A percentile compares a stretch with the other conserved stretches of the same genome.
These are phyloP conservation scores for Alaudala cheleensis DNA, from an alignment of 2,113 vertebrate genomes.

Conservation along the genomic window DNA sequence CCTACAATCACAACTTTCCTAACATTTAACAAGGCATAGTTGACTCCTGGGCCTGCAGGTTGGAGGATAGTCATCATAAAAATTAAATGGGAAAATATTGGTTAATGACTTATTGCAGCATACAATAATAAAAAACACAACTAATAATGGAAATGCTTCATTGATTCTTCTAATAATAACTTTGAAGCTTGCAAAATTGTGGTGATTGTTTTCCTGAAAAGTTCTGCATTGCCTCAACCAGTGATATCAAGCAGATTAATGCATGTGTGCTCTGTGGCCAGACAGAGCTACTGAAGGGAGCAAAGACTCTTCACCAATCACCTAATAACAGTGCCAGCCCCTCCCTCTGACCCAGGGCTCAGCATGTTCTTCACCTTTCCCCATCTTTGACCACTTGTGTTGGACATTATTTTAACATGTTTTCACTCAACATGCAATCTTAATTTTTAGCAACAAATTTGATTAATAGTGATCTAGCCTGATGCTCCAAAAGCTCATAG, in stretches of 20 bases:
- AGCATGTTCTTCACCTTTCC: background rate
- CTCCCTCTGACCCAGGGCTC: background rate
- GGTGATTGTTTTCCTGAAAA: background rate
- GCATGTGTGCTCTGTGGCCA: background rate
- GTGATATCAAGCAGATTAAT: background rate
- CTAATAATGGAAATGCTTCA: background rate
- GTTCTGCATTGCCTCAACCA: rapidly evolving
- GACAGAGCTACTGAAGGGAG: background rate
- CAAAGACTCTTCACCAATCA: background rate
- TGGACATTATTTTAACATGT: background rate
- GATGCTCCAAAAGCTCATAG: background rate
- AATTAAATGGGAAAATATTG: background rate
- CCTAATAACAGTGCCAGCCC: background rate
- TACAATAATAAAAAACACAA: background rate
- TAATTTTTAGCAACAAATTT: background rate
- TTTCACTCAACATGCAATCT: background rate
- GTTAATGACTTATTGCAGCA: background rate
- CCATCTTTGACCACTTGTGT: background rate
- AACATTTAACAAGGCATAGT: background rate
- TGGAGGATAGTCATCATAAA: background rate
- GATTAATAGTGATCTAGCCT: background rate
- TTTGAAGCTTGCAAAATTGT: background rate
- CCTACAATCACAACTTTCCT: background rate
- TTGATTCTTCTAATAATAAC: background rate
- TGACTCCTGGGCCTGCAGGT: background rate